Evolutionary conservation across 2,797 vertebrate species (phyloP).

Genomic region (Aulostomus chinensis): DNA sequence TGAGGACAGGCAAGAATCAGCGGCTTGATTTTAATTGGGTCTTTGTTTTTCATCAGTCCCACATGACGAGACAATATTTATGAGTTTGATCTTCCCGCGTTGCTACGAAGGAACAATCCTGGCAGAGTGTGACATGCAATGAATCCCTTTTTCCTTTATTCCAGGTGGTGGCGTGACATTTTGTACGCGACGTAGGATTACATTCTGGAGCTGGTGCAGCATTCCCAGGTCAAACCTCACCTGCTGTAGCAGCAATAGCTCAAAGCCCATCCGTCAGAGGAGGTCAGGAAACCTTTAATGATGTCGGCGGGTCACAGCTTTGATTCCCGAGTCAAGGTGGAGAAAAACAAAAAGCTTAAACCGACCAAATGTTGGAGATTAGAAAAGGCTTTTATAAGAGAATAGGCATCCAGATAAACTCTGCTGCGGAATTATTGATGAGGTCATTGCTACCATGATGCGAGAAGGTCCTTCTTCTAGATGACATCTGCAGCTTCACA

Average conservation of each 20-base stretch:
- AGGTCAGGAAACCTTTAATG: no score
- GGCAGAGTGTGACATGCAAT: slow-evolving; percentile 33
- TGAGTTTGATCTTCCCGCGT: slow-evolving; percentile 77
- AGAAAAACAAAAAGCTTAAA: slow-evolving; percentile 36
- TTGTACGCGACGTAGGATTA: slow-evolving; percentile 7
- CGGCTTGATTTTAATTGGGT: slow-evolving; percentile 77
- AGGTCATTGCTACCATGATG: slow-evolving; percentile 47
- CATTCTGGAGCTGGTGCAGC: neutral
- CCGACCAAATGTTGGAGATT: slow-evolving; percentile 58
- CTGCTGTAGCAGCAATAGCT: neutral
- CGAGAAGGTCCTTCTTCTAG: no score
- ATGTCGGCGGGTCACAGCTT: no score
- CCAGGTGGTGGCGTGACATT: slow-evolving; percentile 15
- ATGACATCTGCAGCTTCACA: no score
- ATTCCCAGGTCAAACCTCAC: neutral
- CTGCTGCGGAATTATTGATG: slow-evolving; percentile 58
- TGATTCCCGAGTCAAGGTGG: no score
- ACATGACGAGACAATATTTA: slow-evolving; percentile 80
- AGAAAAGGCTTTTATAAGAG: slow-evolving; percentile 49
- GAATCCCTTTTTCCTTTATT: slow-evolving; percentile 19
- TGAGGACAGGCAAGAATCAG: no score
- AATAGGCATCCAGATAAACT: slow-evolving; percentile 58
- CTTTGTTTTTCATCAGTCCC: slow-evolving; percentile 79
- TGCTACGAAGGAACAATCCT: slow-evolving; percentile 57
- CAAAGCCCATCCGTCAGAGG: no score